Evolutionary conservation across 2,797 vertebrate species (phyloP).

Genomic region (Parambassis ranga): DNA sequence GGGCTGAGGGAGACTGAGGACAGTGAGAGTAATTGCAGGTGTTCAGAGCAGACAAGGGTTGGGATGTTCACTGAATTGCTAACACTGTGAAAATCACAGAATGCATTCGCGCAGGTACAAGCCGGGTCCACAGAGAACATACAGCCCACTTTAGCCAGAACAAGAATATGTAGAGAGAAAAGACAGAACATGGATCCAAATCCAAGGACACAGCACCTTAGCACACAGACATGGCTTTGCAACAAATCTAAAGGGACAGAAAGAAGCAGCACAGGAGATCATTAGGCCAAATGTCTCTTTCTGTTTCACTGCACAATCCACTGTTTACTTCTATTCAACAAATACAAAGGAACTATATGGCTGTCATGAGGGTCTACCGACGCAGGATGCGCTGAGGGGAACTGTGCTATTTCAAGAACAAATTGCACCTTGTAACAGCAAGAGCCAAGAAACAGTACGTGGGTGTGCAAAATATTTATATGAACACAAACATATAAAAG

Average conservation of each 20-base stretch:
- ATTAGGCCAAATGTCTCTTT: constrained; percentile 68
- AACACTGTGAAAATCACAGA: constrained; percentile 60
- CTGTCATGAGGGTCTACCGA: constrained; percentile 28
- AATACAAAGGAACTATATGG: constrained; percentile 52
- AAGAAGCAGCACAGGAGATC: constrained; percentile 48
- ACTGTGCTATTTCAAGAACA: constrained; percentile 37
- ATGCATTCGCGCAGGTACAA: constrained; percentile 48
- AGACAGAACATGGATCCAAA: constrained; percentile 37
- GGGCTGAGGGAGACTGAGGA: constrained; percentile 35
- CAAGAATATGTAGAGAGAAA: constrained; percentile 30
- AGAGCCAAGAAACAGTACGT: constrained; percentile 7
- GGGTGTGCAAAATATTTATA: constrained; percentile 13
- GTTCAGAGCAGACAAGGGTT: constrained; percentile 61
- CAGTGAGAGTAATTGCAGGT: constrained; percentile 69
- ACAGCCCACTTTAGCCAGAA: constrained; percentile 44
- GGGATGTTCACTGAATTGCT: constrained; percentile 69
- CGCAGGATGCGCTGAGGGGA: constrained; percentile 4
- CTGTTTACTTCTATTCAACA: constrained; percentile 46
- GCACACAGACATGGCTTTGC: constrained; percentile 25
- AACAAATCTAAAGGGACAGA: constrained; percentile 55
- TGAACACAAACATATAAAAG: too few species aligned
- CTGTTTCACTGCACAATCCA: constrained; percentile 56
- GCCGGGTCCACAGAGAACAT: constrained; percentile 36
- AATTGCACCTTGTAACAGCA: constrained; percentile 16
- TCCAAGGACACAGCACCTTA: constrained; percentile 23